Conservation (phyloP, 2,797 vertebrate species). For the Arnoldichthys spilopterus region DNA sequence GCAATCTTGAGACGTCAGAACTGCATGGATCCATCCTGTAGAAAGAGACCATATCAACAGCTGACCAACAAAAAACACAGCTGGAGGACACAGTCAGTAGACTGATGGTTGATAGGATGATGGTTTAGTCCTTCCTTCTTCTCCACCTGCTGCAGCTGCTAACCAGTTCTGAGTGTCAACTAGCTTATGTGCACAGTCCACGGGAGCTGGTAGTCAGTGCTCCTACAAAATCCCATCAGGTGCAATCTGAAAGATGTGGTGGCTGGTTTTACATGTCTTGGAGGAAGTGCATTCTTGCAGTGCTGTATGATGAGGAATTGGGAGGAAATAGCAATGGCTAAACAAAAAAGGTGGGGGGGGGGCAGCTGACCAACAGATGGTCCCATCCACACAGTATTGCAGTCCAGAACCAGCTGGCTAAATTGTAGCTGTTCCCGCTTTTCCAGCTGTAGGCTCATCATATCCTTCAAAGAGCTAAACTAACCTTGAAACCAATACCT, state of each 20-base stretch:
- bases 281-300: neutral
- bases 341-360: neutral
- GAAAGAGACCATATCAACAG: conserved; percentile 58
- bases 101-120: too few species aligned
- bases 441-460: conserved; percentile 36
- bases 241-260: neutral
- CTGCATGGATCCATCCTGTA: conserved; percentile 98
- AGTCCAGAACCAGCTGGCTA: too few species aligned
- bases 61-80: neutral
- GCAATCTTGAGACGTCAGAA: conserved; percentile 99
- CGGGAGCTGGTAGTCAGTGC: neutral
- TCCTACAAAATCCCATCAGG: neutral
- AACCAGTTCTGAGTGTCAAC: neutral
- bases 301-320: neutral
- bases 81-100: neutral
- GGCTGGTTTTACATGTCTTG: neutral
- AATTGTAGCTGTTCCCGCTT: conserved; percentile 23
- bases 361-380: conserved; percentile 18
- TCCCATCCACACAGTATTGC: neutral
- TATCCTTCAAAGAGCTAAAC: conserved; percentile 14
- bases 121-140: neutral
- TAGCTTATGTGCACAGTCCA: neutral
- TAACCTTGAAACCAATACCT: conserved; percentile 6
- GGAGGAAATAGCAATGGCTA: neutral
- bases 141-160: neutral